Base-by-base conservation (phyloP, 2,797 vertebrate genomes). In the Arnoldichthys spilopterus region DNA sequence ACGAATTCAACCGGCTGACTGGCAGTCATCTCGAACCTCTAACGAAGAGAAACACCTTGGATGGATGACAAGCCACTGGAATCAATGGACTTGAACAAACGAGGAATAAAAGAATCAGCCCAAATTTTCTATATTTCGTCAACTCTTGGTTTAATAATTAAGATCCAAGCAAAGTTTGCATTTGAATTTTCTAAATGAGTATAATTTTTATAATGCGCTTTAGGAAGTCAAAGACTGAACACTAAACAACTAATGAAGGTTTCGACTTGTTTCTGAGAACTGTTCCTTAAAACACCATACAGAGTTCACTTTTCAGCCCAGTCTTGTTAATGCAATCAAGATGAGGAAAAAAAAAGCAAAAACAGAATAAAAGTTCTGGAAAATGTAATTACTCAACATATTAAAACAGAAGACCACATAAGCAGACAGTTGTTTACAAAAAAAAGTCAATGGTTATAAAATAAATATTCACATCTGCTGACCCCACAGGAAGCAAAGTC, bases 11-110 rank as follows among this genome's bases (percentile, higher is more conserved):
- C 90, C 89, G 87, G 62, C 87, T 90, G 28, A 94, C 92, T 0
- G 96, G 96, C 2, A 80, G 87, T 76, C 84, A 77, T 0, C 91
- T 98, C 11, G 90, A 92, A 76, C 96, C 97, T 0, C 91, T 98
- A 77, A 97, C 91, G 37, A 94, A 92, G 86, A 89, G 74, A 66
- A 90, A 78, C 70, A 81, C 77, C 51, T 82, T 85, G 40, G 85
- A 89, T 0, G 85, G 78, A 72, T 91, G 89, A 91, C 80, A 28
- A 16, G 1, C 15, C 1, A 18, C 47, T 56, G 26, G 20, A 49
- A 32, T 43, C 34, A 75, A 6, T 69, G 61, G 61, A 66, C 67
- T 45, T 53, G 2, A 62, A 20, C 22, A 68, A 74, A 28, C 2
- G 2, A 49, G 28, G 45, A 34, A 30, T 37, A 53, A 59, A 72